Evolutionary conservation across 2,888 invertebrate species (phyloP), one percentile per base, ranked within the genome.

Genomic region (Osmoderma eremita): DNA sequence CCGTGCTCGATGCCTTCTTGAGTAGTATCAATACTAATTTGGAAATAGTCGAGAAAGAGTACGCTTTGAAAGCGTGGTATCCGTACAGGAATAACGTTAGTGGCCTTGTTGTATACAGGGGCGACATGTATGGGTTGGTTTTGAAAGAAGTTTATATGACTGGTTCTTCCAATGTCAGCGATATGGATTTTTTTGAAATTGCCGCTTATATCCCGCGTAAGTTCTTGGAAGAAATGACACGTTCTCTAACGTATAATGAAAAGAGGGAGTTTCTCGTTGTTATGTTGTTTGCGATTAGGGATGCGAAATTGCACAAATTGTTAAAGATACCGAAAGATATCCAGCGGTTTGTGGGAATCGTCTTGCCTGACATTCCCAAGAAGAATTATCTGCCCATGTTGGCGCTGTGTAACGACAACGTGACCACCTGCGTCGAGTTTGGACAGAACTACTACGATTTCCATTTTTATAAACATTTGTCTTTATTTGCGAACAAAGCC

Each of bases 61-160:
- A 51, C 10, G 10, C 30, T 8, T 13, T 51, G 15, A 51, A 51
- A 13, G 50, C 30, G 24, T 51, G 50, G 50, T 30, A 30, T 51
- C 50, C 50, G n/a, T 17, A 30, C 15, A 24, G 24, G 15, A n/a
- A 15, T 4, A 24, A 30, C 15, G 15, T 51, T 51, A 51, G 8
- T 13, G 50, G 50, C 10, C 15, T 30, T 15, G 50, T 15, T 24
- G 4, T 51, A 3, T 30, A 15, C 4, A 15, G 13, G 3, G 13
- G 24, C 2, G 2, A 15, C 2, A 15, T 6, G 24, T 51, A 13
- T 30, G 4, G 15, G 3, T 6, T 24, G 4, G n/a, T 5, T 15
- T 51, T 30, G 4, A 30, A 13, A 15, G 30, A 51, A 24, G 30
- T 51, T n/a, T 51, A 51, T 6, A 30, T 8, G 13, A 51, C 24